Base-by-base conservation (phyloP, 92 coral and sea anemone species). In the Blastomussa wellsi region DNA sequence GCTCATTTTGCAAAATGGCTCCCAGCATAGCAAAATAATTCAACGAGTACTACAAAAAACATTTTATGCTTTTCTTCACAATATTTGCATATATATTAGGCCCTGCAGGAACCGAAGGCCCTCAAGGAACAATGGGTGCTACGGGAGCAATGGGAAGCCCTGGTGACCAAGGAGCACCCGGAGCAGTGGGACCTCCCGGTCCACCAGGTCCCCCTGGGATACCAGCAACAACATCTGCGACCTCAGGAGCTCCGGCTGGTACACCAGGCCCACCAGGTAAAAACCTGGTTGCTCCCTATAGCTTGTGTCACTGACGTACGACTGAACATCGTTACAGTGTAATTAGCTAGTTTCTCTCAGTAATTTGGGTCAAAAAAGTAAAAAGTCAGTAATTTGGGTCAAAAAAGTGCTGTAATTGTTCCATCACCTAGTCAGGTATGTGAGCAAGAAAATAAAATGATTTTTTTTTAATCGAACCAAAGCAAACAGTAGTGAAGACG, bases 201-300 rank as follows among this genome's bases (percentile, higher is more conserved):
- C 83, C 65, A 14, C 80, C 86, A 19, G 86, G 89, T 17, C 75
- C 73, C 16, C 52, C 83, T 0, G 84, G 75, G 20, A 44, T 91
- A 72, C 98, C 98, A 17, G 98, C 98, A 81, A 77, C 74, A 64
- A 86, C 92, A 41, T 92, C 52, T 1, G 51, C 82, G 10, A 52
- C 65, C 1, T 20, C 65, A 44, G 74, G 57, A 6, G 22, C 60
- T 8, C 42, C 60, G 5, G 74, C 82, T 8, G 52, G 72, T 44
- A 10, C 42, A 17, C 76, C 31, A 2, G 74, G 38, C 13, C n/a
- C 38, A 2, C 11, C 84, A 72, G 77, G 74, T 69, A 6, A 35
- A 44, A 69, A 19, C 31, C 32, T 59, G 24, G 2, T 14, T 13
- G 19, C 38, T 67, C 11, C 36, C n/a, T n/a, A n/a, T n/a, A n/a